Evolutionary conservation across 2,888 invertebrate species (phyloP), one percentile per base, ranked within the genome.

Genomic region (Eudasyphora cyanicolor): DNA sequence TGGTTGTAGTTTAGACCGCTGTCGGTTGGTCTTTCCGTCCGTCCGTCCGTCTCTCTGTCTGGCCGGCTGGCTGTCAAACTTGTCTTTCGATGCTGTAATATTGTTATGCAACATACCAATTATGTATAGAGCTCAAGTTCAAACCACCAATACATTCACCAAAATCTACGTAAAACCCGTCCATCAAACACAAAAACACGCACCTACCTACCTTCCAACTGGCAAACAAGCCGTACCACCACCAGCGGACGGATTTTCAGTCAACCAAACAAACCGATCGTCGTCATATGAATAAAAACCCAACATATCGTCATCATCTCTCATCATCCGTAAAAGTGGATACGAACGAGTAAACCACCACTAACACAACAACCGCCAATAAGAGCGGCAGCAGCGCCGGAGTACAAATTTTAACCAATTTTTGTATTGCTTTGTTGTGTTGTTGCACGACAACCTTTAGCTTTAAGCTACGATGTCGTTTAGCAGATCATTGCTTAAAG

Each of bases 101-200:
- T 88, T 88, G 87, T 90, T 90, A 90, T 90, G 90, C 90, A 90
- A 90, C 90, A 85, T 82, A 83, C 85, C 87, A 86, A 87, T 87
- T 87, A 87, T 86, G 86, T 87, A 87, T 86, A 86, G 87, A 87
- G 87, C 87, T 87, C 87, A 87, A 87, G 87, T 87, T 87, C 87
- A 87, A 87, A 87, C 86, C 82, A 85, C 86, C 76, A 85, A 79
- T 85, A 85, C 75, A 74, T 62, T 54, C 75, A 86, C 79, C 84
- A 82, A 85, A 83, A 77, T 64, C 62, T 19, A 75, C 73, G 79
- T 79, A 86, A 84, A 85, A 85, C 82, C 86, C 82, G 77, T 82
- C 70, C 57, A 49, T 77, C 57, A 81, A 69, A 73, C 54, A 79
- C 64, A 70, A 84, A n/a, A 76, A 77, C 76, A 77, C 60, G 69